Evolutionary conservation across 2,113 vertebrate species (phyloP).

Genomic region (Turdus rufiventris): DNA sequence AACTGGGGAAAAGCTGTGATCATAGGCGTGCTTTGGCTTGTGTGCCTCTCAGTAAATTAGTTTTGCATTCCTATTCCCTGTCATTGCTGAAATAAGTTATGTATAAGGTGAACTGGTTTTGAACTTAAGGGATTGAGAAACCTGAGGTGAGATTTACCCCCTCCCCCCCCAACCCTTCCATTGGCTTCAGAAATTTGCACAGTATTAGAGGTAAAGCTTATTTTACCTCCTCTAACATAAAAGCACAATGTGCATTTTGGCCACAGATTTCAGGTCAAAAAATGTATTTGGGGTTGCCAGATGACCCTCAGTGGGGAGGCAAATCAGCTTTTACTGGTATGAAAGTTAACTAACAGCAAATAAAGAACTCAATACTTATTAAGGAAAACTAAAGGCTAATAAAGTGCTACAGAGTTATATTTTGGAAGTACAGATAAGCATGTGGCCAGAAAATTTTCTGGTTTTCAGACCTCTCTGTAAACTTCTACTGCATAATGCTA

Average conservation of each 20-base stretch:
- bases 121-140: background rate
- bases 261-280: background rate
- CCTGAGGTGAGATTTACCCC: accelerated
- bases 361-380: background rate
- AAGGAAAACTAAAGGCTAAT: background rate
- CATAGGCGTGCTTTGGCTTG: background rate
- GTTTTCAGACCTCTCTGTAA: background rate
- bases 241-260: background rate
- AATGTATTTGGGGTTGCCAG: background rate
- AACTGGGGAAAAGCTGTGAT: background rate
- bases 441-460: background rate
- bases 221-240: background rate
- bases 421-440: background rate
- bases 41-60: background rate
- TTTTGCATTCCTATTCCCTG: background rate
- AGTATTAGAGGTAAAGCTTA: background rate
- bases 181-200: background rate
- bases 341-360: background rate
- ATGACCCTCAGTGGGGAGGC: background rate
- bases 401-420: background rate
- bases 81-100: background rate
- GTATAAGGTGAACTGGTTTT: background rate
- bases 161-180: background rate
- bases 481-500: background rate
- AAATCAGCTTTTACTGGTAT: background rate